These are phyloP conservation scores for Cheilosia scutellata DNA, from an alignment of 2,888 invertebrate species.

Conservation along the genomic window DNA sequence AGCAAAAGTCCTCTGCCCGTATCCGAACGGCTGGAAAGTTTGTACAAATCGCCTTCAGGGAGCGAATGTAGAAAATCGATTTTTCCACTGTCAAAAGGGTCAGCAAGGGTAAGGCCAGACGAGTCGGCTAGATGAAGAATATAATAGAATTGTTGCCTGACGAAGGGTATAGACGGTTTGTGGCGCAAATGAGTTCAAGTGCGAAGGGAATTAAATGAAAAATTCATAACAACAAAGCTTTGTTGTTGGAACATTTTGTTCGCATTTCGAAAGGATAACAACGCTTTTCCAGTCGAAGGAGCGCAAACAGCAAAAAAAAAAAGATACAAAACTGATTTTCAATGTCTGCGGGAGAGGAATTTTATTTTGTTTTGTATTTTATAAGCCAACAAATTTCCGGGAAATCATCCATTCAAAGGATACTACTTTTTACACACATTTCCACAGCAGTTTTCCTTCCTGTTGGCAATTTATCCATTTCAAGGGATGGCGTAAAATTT, in stretches of 20 bases:
- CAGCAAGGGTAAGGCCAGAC: conserved; percentile 69
- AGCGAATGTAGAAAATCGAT: conserved; percentile 65
- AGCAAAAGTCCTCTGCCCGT: conserved; percentile 16
- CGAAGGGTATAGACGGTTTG: background rate
- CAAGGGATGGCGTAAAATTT: conserved; percentile 27
- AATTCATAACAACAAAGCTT: conserved; percentile 29
- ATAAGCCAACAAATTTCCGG: conserved; percentile 69
- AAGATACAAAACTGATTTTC: conserved; percentile 44
- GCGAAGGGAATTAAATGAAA: conserved; percentile 54
- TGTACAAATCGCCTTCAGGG: conserved; percentile 58
- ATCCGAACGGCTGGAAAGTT: conserved; percentile 14
- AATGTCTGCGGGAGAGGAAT: conserved; percentile 26
- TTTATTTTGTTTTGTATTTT: conserved; percentile 42
- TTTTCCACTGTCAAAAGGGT: conserved; percentile 61
- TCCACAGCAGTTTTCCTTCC: conserved; percentile 52
- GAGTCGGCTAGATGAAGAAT: conserved; percentile 1
- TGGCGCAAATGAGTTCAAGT: conserved; percentile 66
- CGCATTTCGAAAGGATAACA: conserved; percentile 20
- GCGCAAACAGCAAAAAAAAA: conserved; percentile 23
- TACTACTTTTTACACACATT: conserved; percentile 54
- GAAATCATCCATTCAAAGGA: conserved; percentile 51
- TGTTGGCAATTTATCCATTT: conserved; percentile 44
- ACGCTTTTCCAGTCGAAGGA: conserved; percentile 52
- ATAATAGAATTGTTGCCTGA: background rate
- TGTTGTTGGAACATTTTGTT: conserved; percentile 11